Percentiles rank a stretch among this genome's conserved stretches.
These are phyloP conservation scores for Paralvinella palmiformis DNA, from an alignment of 1,140 invertebrate species.

Conservation along the genomic window DNA sequence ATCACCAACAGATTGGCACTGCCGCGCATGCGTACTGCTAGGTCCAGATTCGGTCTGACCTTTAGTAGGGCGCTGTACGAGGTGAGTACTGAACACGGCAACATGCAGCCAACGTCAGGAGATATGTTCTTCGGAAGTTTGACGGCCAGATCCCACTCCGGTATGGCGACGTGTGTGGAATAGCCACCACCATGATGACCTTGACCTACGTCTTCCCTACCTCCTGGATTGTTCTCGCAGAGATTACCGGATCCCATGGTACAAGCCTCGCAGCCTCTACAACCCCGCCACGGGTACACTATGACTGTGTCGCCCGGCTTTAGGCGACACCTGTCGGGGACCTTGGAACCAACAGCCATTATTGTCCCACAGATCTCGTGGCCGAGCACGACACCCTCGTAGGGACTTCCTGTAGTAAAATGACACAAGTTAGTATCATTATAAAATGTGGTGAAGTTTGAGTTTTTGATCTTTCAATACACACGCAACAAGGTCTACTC, in stretches of 20 bases:
- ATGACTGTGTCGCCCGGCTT: constrained; percentile 14
- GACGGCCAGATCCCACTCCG: neutral
- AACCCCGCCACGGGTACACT: constrained; percentile 17
- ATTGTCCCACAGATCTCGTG: constrained; percentile 14
- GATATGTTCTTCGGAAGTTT: constrained; percentile 8
- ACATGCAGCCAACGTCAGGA: constrained; percentile 14
- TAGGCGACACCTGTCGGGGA: neutral
- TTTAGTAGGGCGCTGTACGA: constrained; percentile 4
- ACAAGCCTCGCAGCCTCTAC: constrained; percentile 15
- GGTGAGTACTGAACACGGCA: constrained; percentile 10
- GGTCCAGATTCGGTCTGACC: constrained; percentile 13
- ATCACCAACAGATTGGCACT: constrained; percentile 13
- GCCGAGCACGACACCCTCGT: neutral
- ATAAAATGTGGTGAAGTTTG: neutral
- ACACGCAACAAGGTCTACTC: neutral
- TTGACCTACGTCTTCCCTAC: constrained; percentile 4
- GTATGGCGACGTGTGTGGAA: neutral
- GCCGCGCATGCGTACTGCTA: constrained; percentile 11
- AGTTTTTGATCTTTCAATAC: neutral
- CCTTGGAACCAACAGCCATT: neutral
- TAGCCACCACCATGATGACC: constrained; percentile 2
- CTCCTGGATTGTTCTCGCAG: constrained; percentile 10
- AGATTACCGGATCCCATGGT: neutral
- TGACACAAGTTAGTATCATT: neutral
- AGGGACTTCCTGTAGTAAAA: neutral